A percentile compares a stretch with the other conserved stretches of the same genome.
These are phyloP conservation scores for Odontesthes bonariensis DNA, from an alignment of 2,113 vertebrate genomes.

Conservation along the genomic window DNA sequence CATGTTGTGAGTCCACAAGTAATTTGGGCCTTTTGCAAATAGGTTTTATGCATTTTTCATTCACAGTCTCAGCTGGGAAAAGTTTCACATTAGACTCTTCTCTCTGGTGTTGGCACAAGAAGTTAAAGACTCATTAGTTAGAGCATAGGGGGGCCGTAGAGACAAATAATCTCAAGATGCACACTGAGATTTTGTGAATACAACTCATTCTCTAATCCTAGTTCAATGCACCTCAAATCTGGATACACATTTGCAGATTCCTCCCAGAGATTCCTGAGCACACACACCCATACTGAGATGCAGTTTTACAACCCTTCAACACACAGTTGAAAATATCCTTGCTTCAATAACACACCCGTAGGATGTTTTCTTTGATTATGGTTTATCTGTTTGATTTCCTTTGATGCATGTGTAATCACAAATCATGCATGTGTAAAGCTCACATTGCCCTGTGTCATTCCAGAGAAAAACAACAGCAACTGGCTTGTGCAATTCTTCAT, in stretches of 20 bases:
- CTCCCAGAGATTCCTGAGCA: not conserved
- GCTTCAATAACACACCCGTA: not conserved
- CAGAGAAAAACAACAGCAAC: conserved; percentile 12
- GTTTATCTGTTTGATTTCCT: conserved; percentile 15
- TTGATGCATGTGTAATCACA: not conserved
- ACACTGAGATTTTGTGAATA: not conserved
- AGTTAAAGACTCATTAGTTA: not conserved
- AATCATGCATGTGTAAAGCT: not conserved
- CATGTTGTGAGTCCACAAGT: not conserved
- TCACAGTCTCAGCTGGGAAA: not conserved
- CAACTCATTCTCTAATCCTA: not conserved
- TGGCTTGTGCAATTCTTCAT: conserved; percentile 13
- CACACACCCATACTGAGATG: not conserved
- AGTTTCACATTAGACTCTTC: not conserved
- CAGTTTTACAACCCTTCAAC: conserved; percentile 5
- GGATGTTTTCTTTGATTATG: conserved; percentile 9
- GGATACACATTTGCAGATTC: not conserved
- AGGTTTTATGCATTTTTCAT: not conserved
- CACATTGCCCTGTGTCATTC: conserved; percentile 1
- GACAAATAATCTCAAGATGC: not conserved
- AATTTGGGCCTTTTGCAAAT: not conserved
- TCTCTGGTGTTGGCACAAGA: not conserved
- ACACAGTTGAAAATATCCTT: conserved; percentile 2
- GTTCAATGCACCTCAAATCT: not conserved
- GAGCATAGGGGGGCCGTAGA: not conserved